Evolutionary conservation across 2,113 vertebrate genomes (phyloP).

Genomic region (Excalfactoria chinensis): DNA sequence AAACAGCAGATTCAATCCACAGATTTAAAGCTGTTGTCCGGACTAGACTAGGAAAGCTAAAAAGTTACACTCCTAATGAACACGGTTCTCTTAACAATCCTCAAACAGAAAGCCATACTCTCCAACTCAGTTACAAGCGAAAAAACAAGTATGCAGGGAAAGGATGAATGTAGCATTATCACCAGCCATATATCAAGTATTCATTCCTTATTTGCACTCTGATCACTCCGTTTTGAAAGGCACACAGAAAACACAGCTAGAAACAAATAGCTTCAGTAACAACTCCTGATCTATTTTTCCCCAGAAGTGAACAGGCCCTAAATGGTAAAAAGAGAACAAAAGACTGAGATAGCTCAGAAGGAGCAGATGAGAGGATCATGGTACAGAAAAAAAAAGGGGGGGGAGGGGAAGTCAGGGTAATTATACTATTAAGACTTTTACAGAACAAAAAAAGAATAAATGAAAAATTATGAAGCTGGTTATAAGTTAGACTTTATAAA

Average conservation of each 20-base stretch:
- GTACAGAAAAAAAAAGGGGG: neutral
- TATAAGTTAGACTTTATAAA: neutral
- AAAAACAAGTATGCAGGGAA: neutral
- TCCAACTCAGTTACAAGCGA: neutral
- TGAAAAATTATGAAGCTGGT: neutral
- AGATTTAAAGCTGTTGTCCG: conserved; percentile 19
- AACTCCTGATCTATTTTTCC: neutral
- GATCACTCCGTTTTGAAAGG: neutral
- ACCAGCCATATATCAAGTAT: neutral
- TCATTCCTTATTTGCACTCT: neutral
- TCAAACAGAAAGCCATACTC: neutral
- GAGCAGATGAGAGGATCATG: neutral
- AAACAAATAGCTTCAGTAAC: neutral
- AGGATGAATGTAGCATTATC: neutral
- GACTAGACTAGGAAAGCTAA: conserved; percentile 18
- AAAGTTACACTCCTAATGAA: neutral
- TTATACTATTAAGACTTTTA: neutral
- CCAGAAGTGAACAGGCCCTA: neutral
- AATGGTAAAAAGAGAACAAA: neutral
- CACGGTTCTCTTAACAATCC: neutral
- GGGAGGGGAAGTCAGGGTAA: too few species aligned
- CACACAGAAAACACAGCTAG: neutral
- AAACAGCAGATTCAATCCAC: neutral
- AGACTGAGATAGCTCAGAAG: neutral
- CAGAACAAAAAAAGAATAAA: neutral